Percentiles rank a stretch among this genome's conserved stretches.
These are phyloP conservation scores for Chrysopilus asiliformis DNA, from an alignment of 2,888 invertebrate genomes.

Conservation along the genomic window DNA sequence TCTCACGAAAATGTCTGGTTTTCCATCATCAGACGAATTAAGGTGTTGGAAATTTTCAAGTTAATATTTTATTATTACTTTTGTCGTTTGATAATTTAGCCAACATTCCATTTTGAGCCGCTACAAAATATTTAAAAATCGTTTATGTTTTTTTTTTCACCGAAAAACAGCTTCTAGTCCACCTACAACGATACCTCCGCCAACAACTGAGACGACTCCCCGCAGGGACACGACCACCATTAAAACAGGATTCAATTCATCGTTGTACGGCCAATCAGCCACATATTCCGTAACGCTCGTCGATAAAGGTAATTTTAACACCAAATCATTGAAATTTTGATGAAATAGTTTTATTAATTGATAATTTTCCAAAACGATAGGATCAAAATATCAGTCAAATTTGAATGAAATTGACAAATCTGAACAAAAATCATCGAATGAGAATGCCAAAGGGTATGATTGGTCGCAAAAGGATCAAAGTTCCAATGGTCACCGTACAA, in stretches of 20 bases:
- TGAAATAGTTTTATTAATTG: too few relatives aligned
- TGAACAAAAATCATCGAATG: slow-evolving; percentile 54
- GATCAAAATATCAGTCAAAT: slow-evolving; percentile 60
- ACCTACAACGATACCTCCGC: slow-evolving; percentile 67
- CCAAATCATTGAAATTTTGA: slow-evolving; percentile 1
- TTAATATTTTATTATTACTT: too few relatives aligned
- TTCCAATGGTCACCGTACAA: slow-evolving; percentile 25
- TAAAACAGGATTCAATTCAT: slow-evolving; percentile 26
- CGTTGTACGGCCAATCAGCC: slow-evolving; percentile 48
- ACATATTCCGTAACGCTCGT: slow-evolving; percentile 46
- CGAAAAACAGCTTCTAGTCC: slow-evolving; percentile 52
- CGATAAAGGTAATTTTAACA: slow-evolving; percentile 45
- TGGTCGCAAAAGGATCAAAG: slow-evolving; percentile 38
- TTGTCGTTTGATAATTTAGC: too few relatives aligned
- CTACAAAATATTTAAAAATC: too few relatives aligned
- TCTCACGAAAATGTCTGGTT: too few relatives aligned
- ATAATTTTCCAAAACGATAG: too few relatives aligned
- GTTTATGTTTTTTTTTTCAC: neutral
- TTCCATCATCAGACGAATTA: too few relatives aligned
- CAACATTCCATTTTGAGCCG: too few relatives aligned
- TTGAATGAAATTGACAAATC: slow-evolving; percentile 69
- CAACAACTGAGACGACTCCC: slow-evolving; percentile 46
- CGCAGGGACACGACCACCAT: slow-evolving; percentile 23
- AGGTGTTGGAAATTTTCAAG: too few relatives aligned
- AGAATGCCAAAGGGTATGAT: slow-evolving; percentile 43